These are phyloP conservation scores for Chamaea fasciata DNA, from an alignment of 2,113 vertebrate species.

Conservation along the genomic window DNA sequence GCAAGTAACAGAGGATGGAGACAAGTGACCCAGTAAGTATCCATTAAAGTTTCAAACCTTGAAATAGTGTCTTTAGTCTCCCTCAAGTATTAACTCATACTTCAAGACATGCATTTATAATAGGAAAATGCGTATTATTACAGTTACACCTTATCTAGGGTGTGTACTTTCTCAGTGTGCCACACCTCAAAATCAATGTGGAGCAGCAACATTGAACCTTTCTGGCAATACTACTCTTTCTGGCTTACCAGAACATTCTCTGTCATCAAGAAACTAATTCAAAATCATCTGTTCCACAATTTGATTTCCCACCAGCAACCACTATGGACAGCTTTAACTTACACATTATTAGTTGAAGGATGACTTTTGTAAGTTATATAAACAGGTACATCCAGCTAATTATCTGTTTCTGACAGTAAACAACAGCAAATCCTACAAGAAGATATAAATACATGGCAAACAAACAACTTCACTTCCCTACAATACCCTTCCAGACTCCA, in stretches of 20 bases:
- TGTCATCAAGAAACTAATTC: background rate
- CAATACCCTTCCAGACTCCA: background rate
- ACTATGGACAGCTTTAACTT: background rate
- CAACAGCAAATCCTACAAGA: background rate
- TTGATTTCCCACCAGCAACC: background rate
- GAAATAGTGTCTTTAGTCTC: background rate
- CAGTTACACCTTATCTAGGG: background rate
- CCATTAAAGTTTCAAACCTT: background rate
- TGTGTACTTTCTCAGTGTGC: accelerated
- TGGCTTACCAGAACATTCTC: background rate
- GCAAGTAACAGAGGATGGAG: background rate
- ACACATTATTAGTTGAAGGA: background rate
- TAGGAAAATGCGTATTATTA: background rate
- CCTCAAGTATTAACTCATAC: background rate
- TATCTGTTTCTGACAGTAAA: background rate
- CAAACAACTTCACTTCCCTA: background rate
- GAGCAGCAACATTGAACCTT: background rate
- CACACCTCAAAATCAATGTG: background rate
- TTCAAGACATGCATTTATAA: background rate
- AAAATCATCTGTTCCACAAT: background rate
- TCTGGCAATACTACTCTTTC: background rate
- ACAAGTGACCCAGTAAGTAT: background rate
- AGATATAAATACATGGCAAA: background rate
- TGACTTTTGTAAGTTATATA: background rate
- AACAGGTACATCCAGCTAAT: background rate